Evolutionary conservation across 2,888 invertebrate genomes (phyloP).

Genomic region (Molorchus minor): DNA sequence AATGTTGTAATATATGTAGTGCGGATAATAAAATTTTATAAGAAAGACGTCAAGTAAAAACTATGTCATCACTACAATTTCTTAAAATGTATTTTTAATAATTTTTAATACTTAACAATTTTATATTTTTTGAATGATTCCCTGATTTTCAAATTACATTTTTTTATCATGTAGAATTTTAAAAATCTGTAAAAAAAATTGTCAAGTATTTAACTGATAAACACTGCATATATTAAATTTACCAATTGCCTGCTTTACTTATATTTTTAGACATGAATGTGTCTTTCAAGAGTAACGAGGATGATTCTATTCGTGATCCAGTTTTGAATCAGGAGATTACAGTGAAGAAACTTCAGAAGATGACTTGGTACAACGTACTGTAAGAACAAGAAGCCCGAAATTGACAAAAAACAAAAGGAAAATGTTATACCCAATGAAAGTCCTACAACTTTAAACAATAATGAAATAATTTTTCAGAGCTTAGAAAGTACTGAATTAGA

Average conservation of each 20-base stretch:
- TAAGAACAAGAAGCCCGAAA: neutral
- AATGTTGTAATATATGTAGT: no score
- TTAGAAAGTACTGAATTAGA: neutral
- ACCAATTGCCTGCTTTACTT: neutral
- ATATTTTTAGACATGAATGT: constrained; percentile 1
- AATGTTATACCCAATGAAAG: neutral
- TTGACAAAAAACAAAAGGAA: neutral
- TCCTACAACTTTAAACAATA: neutral
- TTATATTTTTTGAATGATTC: no score
- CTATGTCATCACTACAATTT: no score
- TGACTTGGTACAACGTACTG: constrained; percentile 1
- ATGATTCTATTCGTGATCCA: constrained; percentile 2
- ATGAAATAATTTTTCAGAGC: no score
- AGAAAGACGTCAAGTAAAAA: no score
- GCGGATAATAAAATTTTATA: no score
- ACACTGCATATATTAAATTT: constrained; percentile 3
- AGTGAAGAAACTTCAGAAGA: constrained; percentile 7
- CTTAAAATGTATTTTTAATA: no score
- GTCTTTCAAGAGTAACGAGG: neutral
- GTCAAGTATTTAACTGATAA: neutral
- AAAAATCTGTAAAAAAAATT: no score
- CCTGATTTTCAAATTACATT: no score
- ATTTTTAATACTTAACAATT: no score
- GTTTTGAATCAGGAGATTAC: neutral
- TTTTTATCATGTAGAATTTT: no score